phyloP scores from a whole-genome alignment of 2,888 invertebrate genomes.

The Abscondita cerata region DNA sequence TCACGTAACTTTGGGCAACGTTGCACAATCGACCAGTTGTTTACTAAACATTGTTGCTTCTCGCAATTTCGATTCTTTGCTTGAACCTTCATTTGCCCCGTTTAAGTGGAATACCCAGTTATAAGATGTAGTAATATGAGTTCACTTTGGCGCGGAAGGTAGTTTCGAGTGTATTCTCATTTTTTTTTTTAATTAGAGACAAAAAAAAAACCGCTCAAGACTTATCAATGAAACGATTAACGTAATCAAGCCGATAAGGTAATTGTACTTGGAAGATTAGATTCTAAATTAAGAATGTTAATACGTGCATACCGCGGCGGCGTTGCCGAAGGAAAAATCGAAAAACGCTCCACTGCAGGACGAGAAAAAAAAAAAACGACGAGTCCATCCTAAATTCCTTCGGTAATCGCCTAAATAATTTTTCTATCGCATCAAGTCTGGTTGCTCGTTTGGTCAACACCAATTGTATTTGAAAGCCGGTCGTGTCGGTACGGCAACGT shows the following conservation, averaged over 20 bases:
- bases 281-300: too few species aligned
- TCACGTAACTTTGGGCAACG: conserved; percentile 52
- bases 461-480: conserved; percentile 53
- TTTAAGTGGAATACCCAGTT: conserved; percentile 54
- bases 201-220: too few species aligned
- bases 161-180: conserved; percentile 20
- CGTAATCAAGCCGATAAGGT: too few species aligned
- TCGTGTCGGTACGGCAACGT: conserved; percentile 51
- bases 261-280: too few species aligned
- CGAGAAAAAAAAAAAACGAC: conserved; percentile 3
- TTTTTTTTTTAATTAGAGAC: too few species aligned
- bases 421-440: conserved; percentile 34
- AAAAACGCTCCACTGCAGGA: conserved; percentile 10
- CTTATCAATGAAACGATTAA: too few species aligned
- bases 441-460: conserved; percentile 43
- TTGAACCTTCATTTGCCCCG: conserved; percentile 42
- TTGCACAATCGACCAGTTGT: conserved; percentile 46
- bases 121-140: conserved; percentile 56
- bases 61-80: conserved; percentile 27
- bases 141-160: conserved; percentile 52
- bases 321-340: background rate
- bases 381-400: conserved; percentile 47
- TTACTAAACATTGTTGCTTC: conserved; percentile 32
- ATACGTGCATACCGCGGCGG: background rate
- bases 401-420: conserved; percentile 38